phyloP scores from a whole-genome alignment of 1,140 invertebrate species.

The Archivesica marissinica region DNA sequence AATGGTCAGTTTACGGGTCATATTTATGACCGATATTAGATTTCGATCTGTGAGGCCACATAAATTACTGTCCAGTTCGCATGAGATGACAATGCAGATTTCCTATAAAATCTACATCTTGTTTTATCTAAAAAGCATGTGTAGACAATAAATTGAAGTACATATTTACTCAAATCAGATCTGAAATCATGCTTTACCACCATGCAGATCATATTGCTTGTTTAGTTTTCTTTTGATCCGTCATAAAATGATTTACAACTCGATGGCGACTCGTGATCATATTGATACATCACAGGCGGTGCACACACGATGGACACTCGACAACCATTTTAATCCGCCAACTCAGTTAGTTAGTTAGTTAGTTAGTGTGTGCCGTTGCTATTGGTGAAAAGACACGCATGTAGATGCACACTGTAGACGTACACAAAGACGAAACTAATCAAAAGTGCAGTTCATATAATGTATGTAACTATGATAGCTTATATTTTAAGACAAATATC shows the following conservation, averaged over 20 bases:
- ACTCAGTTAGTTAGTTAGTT: no score
- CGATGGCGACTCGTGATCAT: not conserved
- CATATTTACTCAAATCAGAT: constrained; percentile 25
- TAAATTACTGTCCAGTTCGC: constrained; percentile 5
- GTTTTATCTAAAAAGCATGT: not conserved
- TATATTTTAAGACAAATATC: no score
- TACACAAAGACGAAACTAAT: no score
- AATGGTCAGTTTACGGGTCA: constrained; percentile 40
- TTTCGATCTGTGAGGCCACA: constrained; percentile 32
- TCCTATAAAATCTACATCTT: constrained; percentile 20
- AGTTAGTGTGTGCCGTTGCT: no score
- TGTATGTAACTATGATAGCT: no score
- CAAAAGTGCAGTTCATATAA: no score
- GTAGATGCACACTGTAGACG: no score
- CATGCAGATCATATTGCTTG: constrained; percentile 11
- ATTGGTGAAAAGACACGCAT: no score
- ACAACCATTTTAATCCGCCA: no score
- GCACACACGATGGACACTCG: no score
- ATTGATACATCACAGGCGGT: not conserved
- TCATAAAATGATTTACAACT: constrained; percentile 15
- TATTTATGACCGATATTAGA: constrained; percentile 12
- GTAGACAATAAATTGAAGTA: constrained; percentile 1
- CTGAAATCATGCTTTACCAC: constrained; percentile 24
- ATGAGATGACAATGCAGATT: constrained; percentile 19
- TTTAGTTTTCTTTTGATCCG: constrained; percentile 28